Conservation (phyloP, 2,888 invertebrate genomes). For the Apantesis nais region DNA sequence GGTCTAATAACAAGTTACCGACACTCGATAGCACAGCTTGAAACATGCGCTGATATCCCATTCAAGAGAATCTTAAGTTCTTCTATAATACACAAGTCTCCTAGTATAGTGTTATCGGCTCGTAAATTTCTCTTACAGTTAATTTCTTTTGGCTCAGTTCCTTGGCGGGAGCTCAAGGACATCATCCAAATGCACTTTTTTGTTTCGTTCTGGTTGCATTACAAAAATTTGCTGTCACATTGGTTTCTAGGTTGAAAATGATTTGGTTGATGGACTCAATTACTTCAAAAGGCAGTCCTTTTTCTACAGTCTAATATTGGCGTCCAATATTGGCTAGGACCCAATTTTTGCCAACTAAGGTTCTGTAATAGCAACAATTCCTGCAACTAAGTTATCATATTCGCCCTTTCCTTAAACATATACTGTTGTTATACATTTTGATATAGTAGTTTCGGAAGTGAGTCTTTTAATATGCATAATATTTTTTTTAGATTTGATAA, state of each 20-base stretch:
- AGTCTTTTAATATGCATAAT: slow-evolving; percentile 37
- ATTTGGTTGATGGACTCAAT: slow-evolving; percentile 61
- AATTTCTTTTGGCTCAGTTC: slow-evolving; percentile 60
- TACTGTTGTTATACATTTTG: neutral
- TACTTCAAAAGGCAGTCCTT: slow-evolving; percentile 64
- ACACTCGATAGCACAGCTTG: slow-evolving; percentile 39
- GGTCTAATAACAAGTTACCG: slow-evolving; percentile 47
- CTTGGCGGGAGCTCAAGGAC: slow-evolving; percentile 57
- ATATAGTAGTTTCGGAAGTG: neutral
- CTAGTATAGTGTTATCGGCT: slow-evolving; percentile 33
- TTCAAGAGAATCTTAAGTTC: slow-evolving; percentile 30
- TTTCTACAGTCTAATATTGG: slow-evolving; percentile 72
- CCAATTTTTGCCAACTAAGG: slow-evolving; percentile 71
- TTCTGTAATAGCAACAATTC: slow-evolving; percentile 56
- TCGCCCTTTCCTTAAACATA: neutral
- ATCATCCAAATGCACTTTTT: slow-evolving; percentile 57
- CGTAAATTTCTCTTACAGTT: slow-evolving; percentile 52
- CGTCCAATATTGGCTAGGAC: slow-evolving; percentile 67
- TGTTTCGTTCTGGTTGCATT: slow-evolving; percentile 38
- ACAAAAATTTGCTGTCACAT: slow-evolving; percentile 38
- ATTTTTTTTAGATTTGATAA: slow-evolving; percentile 32
- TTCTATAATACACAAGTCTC: slow-evolving; percentile 30
- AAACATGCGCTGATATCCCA: slow-evolving; percentile 34
- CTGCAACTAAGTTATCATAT: slow-evolving; percentile 46
- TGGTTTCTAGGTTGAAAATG: slow-evolving; percentile 47